Conservation (phyloP, 2,888 invertebrate species). For the Masnerella sp. region DNA sequence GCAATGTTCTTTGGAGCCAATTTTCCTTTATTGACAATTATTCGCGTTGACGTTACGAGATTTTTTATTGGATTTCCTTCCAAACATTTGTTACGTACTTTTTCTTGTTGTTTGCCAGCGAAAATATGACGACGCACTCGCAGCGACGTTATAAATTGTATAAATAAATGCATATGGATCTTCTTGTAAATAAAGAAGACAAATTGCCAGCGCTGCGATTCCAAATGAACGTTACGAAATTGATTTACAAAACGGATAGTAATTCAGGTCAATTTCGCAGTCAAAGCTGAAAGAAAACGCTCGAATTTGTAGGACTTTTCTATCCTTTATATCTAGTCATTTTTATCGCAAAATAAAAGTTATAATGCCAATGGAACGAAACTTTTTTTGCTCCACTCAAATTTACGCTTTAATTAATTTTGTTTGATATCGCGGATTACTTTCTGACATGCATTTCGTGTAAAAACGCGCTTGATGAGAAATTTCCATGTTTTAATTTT, state of each 20-base stretch:
- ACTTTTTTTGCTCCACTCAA: too few relatives aligned
- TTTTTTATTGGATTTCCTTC: slow-evolving; percentile 38
- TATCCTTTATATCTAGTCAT: too few relatives aligned
- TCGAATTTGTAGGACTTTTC: too few relatives aligned
- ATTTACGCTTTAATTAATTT: too few relatives aligned
- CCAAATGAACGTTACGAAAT: neutral
- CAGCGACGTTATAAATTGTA: slow-evolving; percentile 6
- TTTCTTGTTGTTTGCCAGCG: slow-evolving; percentile 5
- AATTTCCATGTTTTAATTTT: too few relatives aligned
- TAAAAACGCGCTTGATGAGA: too few relatives aligned
- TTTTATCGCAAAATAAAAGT: too few relatives aligned
- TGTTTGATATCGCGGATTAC: too few relatives aligned
- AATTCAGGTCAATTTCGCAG: neutral
- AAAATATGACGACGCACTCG: slow-evolving; percentile 20
- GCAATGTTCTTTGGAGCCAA: slow-evolving; percentile 24
- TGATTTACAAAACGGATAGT: slow-evolving; percentile 4
- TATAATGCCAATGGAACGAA: too few relatives aligned
- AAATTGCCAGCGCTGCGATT: neutral
- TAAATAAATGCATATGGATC: slow-evolving; percentile 3
- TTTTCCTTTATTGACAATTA: slow-evolving; percentile 41
- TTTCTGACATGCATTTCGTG: too few relatives aligned
- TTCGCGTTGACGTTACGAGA: slow-evolving; percentile 35
- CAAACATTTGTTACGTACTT: slow-evolving; percentile 23
- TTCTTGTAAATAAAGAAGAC: slow-evolving; percentile 6
- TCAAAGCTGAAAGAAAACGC: neutral